These are phyloP conservation scores for Gila robusta DNA, from an alignment of 2,797 vertebrate genomes.

Conservation along the genomic window DNA sequence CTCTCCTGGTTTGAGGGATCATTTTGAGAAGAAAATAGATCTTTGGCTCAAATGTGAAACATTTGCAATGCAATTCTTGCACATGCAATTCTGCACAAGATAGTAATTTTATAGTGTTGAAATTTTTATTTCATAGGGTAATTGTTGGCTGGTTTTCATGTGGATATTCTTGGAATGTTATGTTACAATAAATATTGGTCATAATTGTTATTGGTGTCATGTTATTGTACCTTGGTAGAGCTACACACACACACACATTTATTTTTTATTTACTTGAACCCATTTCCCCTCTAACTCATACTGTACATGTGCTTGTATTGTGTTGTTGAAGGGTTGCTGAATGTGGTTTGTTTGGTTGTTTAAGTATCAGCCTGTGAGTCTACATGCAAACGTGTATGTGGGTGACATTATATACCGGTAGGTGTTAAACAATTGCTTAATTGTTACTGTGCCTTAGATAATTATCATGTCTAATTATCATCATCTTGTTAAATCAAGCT, in stretches of 20 bases:
- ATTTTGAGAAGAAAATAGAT: slow-evolving; percentile 7
- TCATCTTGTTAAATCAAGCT: neutral
- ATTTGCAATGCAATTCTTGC: neutral
- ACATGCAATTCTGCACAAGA: neutral
- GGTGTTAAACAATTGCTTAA: neutral
- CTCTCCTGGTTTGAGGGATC: neutral
- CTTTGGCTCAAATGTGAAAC: neutral
- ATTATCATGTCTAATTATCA: neutral
- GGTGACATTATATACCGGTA: slow-evolving; percentile 3
- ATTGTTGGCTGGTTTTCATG: neutral
- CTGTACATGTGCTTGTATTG: slow-evolving; percentile 64
- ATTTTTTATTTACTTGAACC: neutral
- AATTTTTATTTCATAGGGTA: neutral
- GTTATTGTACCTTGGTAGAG: slow-evolving; percentile 69
- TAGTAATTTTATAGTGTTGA: neutral
- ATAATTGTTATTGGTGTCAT: slow-evolving; percentile 63
- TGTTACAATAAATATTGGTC: slow-evolving; percentile 60
- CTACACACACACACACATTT: slow-evolving; percentile 29
- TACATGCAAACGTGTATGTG: slow-evolving; percentile 22
- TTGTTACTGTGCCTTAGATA: neutral
- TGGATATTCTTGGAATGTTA: neutral
- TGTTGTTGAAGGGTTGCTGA: slow-evolving; percentile 62
- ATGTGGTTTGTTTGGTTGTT: slow-evolving; percentile 11
- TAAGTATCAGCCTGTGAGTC: slow-evolving; percentile 25
- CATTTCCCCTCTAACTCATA: slow-evolving; percentile 25